These are phyloP conservation scores for Halichoeres trimaculatus DNA, from an alignment of 2,113 vertebrate genomes.

Conservation along the genomic window DNA sequence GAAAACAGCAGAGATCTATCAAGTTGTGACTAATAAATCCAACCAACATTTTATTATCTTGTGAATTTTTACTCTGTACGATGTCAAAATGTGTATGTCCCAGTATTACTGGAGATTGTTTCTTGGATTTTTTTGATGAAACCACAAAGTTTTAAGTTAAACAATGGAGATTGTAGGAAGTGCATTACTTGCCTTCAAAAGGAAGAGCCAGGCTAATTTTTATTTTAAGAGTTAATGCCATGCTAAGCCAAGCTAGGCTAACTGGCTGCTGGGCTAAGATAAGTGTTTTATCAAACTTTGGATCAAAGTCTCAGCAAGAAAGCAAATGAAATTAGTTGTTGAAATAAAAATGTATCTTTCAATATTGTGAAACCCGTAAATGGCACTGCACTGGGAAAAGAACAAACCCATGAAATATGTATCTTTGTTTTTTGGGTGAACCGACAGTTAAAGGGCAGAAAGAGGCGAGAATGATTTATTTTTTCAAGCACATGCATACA, in stretches of 20 bases:
- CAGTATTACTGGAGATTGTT: too few relatives aligned
- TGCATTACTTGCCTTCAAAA: too few relatives aligned
- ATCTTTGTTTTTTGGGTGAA: not conserved
- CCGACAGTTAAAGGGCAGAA: not conserved
- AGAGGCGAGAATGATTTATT: not conserved
- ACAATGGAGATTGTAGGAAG: not conserved
- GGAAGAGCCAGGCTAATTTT: too few relatives aligned
- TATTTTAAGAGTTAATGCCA: not conserved
- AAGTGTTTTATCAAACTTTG: not conserved
- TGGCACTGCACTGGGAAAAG: not conserved
- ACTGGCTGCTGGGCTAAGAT: not conserved
- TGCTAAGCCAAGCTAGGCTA: not conserved
- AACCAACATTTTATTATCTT: too few relatives aligned
- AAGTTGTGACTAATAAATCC: too few relatives aligned
- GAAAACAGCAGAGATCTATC: too few relatives aligned
- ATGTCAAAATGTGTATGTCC: too few relatives aligned
- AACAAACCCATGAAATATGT: conserved; percentile 18
- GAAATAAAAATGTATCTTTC: too few relatives aligned
- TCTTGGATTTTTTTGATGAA: too few relatives aligned
- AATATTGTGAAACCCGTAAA: not conserved
- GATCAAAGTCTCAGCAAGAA: too few relatives aligned
- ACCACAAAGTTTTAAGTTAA: not conserved
- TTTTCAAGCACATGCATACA: not conserved
- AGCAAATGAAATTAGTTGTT: too few relatives aligned
- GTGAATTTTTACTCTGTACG: too few relatives aligned